phyloP scores from a whole-genome alignment of 2,888 invertebrate genomes.

The Tolmerus cingulatus region DNA sequence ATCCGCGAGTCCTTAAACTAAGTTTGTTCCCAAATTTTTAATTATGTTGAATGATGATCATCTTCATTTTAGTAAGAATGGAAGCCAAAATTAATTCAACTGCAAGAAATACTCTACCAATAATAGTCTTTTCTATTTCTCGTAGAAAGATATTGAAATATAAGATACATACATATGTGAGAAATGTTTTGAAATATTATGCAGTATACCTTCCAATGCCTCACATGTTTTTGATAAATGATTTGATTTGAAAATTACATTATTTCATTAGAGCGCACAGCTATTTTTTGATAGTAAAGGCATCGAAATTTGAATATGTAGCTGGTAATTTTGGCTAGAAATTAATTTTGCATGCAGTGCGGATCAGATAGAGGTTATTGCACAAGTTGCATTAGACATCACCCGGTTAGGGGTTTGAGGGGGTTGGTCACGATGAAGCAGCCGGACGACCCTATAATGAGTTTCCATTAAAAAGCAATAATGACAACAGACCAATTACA shows the following conservation, averaged over 20 bases:
- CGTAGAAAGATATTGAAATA: too few relatives aligned
- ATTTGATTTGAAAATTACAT: not conserved
- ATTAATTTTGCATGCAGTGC: not conserved
- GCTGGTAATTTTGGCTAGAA: not conserved
- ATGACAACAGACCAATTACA: conserved; percentile 30
- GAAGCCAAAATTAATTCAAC: too few relatives aligned
- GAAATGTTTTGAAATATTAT: too few relatives aligned
- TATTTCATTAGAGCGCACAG: not conserved
- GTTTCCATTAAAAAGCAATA: conserved; percentile 24
- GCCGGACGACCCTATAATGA: not conserved
- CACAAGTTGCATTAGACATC: not conserved
- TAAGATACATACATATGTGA: too few relatives aligned
- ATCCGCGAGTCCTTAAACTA: too few relatives aligned
- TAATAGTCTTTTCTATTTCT: too few relatives aligned
- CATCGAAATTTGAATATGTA: not conserved
- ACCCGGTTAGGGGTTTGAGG: not conserved
- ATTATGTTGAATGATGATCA: too few relatives aligned
- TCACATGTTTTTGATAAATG: too few relatives aligned
- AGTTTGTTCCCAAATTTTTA: too few relatives aligned
- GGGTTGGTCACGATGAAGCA: not conserved
- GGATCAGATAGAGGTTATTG: conserved; percentile 12
- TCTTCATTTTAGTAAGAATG: too few relatives aligned
- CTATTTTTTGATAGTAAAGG: not conserved
- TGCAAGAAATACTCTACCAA: too few relatives aligned
- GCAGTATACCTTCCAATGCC: too few relatives aligned